phyloP scores from a whole-genome alignment of 30 jellyfish, hydroid and myxozoan species.

The Aurelia sp. region DNA sequence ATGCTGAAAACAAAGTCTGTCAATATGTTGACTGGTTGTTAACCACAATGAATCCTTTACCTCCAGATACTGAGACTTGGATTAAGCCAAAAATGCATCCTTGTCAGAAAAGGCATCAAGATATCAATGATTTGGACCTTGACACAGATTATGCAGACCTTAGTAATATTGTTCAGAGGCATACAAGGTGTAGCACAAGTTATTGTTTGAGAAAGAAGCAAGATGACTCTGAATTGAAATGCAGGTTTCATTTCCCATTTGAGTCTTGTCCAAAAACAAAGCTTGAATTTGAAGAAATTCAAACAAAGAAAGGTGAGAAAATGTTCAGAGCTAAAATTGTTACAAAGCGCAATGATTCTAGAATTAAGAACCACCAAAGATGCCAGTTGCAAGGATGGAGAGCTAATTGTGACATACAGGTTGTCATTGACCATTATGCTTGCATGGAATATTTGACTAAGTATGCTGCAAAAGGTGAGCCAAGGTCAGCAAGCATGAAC shows the following conservation, averaged over 20 bases:
- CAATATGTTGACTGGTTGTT: slow-evolving; percentile 14
- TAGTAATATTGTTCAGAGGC: slow-evolving; percentile 33
- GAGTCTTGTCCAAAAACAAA: too few species aligned
- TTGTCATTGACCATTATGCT: slow-evolving; percentile 18
- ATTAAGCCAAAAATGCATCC: slow-evolving; percentile 42
- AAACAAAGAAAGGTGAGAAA: too few species aligned
- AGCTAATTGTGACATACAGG: slow-evolving; percentile 46
- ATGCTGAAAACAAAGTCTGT: slow-evolving; percentile 16
- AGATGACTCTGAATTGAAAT: too few species aligned
- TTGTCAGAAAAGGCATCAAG: slow-evolving; percentile 17
- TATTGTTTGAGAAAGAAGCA: too few species aligned
- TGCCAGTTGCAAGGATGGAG: slow-evolving; percentile 55
- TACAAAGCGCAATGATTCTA: slow-evolving; percentile 45
- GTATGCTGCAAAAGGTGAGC: too few species aligned
- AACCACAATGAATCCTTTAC: neutral
- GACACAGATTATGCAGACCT: slow-evolving; percentile 38
- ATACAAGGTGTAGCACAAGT: too few species aligned
- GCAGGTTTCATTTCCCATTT: too few species aligned
- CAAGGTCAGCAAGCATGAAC: neutral
- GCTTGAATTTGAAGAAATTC: too few species aligned
- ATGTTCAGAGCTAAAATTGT: neutral
- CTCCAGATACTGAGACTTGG: slow-evolving; percentile 43
- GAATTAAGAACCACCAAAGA: slow-evolving; percentile 38
- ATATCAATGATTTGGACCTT: too few species aligned
- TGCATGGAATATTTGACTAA: slow-evolving; percentile 59